Percentiles rank a stretch among this genome's conserved stretches.
phyloP scores from a whole-genome alignment of 2,113 vertebrate species.

The Manacus vitellinus region DNA sequence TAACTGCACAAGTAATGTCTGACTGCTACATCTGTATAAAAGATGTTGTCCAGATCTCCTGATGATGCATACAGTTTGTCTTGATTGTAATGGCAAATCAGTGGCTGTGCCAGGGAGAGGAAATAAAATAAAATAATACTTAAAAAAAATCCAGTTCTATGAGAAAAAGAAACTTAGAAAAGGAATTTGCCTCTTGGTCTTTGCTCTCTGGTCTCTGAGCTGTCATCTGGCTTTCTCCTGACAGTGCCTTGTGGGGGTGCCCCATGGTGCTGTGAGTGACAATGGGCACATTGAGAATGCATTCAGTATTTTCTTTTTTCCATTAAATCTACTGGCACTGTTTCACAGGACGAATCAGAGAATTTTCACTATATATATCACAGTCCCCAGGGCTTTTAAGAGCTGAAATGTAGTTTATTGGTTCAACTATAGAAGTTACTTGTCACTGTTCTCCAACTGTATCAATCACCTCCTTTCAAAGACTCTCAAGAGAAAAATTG shows the following conservation, averaged over 20 bases:
- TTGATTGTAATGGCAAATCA: not conserved
- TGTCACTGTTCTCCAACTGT: not conserved
- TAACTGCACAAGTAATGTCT: not conserved
- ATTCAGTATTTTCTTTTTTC: not conserved
- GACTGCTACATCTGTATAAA: constrained; percentile 3
- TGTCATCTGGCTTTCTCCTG: not conserved
- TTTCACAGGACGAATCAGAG: not conserved
- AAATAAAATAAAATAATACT: not conserved
- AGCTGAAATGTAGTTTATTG: constrained; percentile 3
- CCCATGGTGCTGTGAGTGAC: fast-evolving
- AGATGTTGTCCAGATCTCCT: constrained; percentile 17
- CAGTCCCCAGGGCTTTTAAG: not conserved
- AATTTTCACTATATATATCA: not conserved
- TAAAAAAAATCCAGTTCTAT: fast-evolving
- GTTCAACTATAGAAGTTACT: not conserved
- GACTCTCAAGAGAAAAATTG: constrained; percentile 46
- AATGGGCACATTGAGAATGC: fast-evolving
- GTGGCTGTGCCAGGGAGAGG: not conserved
- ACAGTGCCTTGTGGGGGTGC: fast-evolving
- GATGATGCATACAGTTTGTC: not conserved
- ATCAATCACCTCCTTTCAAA: constrained; percentile 2
- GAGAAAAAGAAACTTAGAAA: not conserved
- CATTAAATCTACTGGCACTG: not conserved
- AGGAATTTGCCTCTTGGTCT: not conserved
- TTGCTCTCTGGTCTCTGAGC: not conserved